Evolutionary conservation across 1,140 invertebrate genomes (phyloP).

Genomic region (Chrysomallon squamiferum): DNA sequence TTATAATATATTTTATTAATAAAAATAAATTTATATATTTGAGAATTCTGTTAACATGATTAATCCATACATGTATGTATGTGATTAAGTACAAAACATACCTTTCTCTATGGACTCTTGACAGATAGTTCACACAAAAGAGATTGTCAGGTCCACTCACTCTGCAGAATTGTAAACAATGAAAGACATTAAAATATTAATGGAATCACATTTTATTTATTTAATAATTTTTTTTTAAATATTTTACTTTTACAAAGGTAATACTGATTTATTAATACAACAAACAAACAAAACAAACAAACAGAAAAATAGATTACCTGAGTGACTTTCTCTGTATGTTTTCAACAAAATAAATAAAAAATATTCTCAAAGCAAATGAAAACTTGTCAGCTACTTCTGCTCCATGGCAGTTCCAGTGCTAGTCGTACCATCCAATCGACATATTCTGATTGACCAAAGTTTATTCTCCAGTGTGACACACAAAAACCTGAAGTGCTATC

Average conservation of each 20-base stretch:
- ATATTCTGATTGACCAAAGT: slow-evolving; percentile 34
- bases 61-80: too few relatives aligned
- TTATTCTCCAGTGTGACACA: slow-evolving; percentile 95
- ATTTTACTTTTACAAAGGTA: too few relatives aligned
- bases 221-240: too few relatives aligned
- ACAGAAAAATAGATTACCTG: not conserved
- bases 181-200: too few relatives aligned
- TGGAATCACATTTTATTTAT: too few relatives aligned
- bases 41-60: too few relatives aligned
- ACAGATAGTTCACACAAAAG: slow-evolving; percentile 99
- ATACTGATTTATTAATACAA: too few relatives aligned
- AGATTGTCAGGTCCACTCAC: slow-evolving; percentile 80
- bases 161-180: too few relatives aligned
- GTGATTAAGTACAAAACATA: slow-evolving; percentile 33
- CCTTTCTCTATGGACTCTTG: slow-evolving; percentile 97
- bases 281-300: not conserved
- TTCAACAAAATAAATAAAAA: not conserved
- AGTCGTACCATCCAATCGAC: slow-evolving; percentile 55
- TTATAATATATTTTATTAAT: too few relatives aligned
- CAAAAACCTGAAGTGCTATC: slow-evolving; percentile 86
- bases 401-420: slow-evolving; percentile 55
- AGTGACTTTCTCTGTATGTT: not conserved
- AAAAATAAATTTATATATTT: too few relatives aligned
- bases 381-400: slow-evolving; percentile 40
- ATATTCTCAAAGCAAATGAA: too few relatives aligned